Conservation (phyloP, 2,797 vertebrate species). For the Pseudochromis fuscus region DNA sequence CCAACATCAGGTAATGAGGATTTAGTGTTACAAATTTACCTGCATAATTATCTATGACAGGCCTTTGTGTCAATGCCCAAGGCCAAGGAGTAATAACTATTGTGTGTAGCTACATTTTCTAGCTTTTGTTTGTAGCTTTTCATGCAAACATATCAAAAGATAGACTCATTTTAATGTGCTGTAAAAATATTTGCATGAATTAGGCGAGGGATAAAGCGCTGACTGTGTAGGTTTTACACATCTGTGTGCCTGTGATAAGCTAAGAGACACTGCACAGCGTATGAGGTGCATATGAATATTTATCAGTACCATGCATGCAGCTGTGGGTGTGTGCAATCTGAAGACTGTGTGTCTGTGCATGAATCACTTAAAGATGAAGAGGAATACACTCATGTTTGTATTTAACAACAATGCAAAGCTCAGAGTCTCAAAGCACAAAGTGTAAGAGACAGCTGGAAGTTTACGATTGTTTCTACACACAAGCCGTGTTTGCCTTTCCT, state of each 20-base stretch:
- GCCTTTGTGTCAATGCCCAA: constrained; percentile 33
- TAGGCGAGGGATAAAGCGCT: background rate
- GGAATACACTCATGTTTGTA: background rate
- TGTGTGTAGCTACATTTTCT: background rate
- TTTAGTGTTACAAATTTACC: constrained; percentile 3
- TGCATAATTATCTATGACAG: constrained; percentile 18
- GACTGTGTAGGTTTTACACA: background rate
- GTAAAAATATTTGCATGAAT: constrained; percentile 2
- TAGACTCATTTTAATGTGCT: background rate
- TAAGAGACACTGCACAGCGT: background rate
- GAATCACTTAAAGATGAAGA: background rate
- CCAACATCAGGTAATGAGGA: background rate
- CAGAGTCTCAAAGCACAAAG: background rate
- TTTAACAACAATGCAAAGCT: background rate
- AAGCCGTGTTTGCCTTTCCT: constrained; percentile 27
- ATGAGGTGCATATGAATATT: constrained; percentile 11
- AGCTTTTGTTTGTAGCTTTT: background rate
- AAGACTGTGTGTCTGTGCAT: background rate
- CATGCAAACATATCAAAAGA: background rate
- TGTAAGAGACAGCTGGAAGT: background rate
- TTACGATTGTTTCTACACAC: background rate
- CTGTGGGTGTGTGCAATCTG: background rate
- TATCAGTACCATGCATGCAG: constrained; percentile 29
- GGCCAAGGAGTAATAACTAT: constrained; percentile 7
- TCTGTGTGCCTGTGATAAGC: constrained; percentile 22